Conservation (phyloP, 2,113 vertebrate genomes). For the Tychaedon coryphoeus region DNA sequence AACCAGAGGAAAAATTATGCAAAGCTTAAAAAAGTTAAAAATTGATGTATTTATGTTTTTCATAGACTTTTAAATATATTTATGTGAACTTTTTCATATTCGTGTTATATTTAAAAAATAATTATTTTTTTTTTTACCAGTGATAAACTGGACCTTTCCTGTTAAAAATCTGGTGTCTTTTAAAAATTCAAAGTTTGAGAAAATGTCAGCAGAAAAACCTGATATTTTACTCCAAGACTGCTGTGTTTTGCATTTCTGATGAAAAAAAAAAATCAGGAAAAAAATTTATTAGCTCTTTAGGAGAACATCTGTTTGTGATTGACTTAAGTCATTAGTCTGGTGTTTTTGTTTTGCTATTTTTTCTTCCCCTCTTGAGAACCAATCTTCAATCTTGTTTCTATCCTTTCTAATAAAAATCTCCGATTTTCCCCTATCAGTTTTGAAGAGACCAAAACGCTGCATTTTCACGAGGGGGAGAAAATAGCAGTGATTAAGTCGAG, state of each 20-base stretch:
- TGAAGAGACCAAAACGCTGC: neutral
- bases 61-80: neutral
- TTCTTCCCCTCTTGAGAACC: neutral
- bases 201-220: neutral
- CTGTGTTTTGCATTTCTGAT: conserved; percentile 25
- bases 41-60: neutral
- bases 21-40: neutral
- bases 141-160: neutral
- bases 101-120: neutral
- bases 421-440: neutral
- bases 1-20: neutral
- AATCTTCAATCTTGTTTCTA: conserved; percentile 26
- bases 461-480: conserved; percentile 33
- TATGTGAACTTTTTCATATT: neutral
- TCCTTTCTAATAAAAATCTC: conserved; percentile 19
- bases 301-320: conserved; percentile 60
- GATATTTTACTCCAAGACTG: neutral
- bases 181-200: neutral
- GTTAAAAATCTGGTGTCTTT: neutral
- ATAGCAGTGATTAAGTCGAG: conserved; percentile 37
- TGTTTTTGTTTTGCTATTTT: neutral
- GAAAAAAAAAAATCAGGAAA: neutral
- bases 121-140: accelerated
- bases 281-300: conserved; percentile 29
- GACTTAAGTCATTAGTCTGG: conserved; percentile 48